Evolutionary conservation across 2,797 vertebrate genomes (phyloP).

Genomic region (Spinibarbus caldwelli): DNA sequence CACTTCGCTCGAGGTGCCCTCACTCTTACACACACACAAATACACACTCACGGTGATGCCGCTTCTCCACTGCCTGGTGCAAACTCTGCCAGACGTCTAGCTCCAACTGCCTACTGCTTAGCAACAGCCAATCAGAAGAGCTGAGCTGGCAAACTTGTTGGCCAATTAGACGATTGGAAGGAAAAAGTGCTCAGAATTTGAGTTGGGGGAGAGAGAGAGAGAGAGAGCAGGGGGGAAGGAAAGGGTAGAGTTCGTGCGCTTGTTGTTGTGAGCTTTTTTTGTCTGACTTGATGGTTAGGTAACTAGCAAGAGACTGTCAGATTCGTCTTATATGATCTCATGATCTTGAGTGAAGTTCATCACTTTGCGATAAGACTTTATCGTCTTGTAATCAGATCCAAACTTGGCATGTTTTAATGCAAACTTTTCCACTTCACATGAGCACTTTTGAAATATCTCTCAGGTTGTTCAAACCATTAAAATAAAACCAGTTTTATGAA

Average conservation of each 20-base stretch:
- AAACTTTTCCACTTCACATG: background rate
- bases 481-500: background rate
- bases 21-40: slow-evolving; percentile 40
- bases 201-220: slow-evolving; percentile 68
- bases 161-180: slow-evolving; percentile 75
- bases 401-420: background rate
- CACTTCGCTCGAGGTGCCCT: slow-evolving; percentile 56
- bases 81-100: slow-evolving; percentile 67
- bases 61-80: slow-evolving; percentile 59
- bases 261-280: slow-evolving; percentile 57
- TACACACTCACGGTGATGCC: slow-evolving; percentile 38
- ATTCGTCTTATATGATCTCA: slow-evolving; percentile 70
- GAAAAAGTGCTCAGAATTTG: slow-evolving; percentile 80
- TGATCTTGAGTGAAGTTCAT: background rate
- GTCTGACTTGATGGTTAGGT: slow-evolving; percentile 63
- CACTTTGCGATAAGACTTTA: background rate
- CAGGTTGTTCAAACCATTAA: background rate
- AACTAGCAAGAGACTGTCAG: slow-evolving; percentile 71
- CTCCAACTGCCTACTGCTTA: slow-evolving; percentile 82
- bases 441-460: background rate
- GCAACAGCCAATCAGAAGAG: slow-evolving; percentile 83
- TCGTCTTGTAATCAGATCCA: background rate
- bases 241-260: slow-evolving; percentile 61
- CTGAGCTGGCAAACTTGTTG: slow-evolving; percentile 69
- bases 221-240: slow-evolving; percentile 49